A percentile compares a stretch with the other conserved stretches of the same genome.
phyloP scores from a whole-genome alignment of 2,797 vertebrate genomes.

The Fringilla coelebs region DNA sequence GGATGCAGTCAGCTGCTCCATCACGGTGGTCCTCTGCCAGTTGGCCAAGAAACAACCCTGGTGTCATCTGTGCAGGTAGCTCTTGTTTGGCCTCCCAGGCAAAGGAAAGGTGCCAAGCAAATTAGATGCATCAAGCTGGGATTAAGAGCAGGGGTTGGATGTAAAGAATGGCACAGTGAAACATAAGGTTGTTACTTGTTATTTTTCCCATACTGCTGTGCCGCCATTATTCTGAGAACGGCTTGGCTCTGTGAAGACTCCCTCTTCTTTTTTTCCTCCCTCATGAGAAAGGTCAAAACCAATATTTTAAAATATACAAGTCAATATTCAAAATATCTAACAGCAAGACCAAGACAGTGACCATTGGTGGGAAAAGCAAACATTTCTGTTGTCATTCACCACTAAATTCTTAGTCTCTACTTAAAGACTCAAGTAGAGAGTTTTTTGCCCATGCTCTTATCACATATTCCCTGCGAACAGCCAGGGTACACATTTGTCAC shows the following conservation, averaged over 20 bases:
- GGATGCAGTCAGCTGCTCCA: slow-evolving; percentile 69
- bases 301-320: not conserved
- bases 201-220: slow-evolving; percentile 3
- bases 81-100: slow-evolving; percentile 69
- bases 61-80: slow-evolving; percentile 75
- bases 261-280: not conserved
- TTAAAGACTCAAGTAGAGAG: not conserved
- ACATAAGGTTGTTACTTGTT: slow-evolving; percentile 47
- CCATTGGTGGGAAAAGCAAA: not conserved
- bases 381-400: not conserved
- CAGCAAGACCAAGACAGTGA: not conserved
- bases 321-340: not conserved
- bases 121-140: slow-evolving; percentile 56
- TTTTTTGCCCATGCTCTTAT: not conserved
- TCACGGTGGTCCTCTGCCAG: slow-evolving; percentile 60
- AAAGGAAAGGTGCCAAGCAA: slow-evolving; percentile 67
- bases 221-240: not conserved
- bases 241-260: not conserved
- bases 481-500: not conserved
- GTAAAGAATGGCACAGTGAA: slow-evolving; percentile 44
- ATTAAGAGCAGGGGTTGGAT: slow-evolving; percentile 44
- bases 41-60: slow-evolving; percentile 68
- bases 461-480: accelerated
- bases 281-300: not conserved
- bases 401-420: not conserved